Evolutionary conservation across 2,888 invertebrate species (phyloP), one percentile per base, ranked within the genome.

Genomic region (Cecidostiba fungosa): DNA sequence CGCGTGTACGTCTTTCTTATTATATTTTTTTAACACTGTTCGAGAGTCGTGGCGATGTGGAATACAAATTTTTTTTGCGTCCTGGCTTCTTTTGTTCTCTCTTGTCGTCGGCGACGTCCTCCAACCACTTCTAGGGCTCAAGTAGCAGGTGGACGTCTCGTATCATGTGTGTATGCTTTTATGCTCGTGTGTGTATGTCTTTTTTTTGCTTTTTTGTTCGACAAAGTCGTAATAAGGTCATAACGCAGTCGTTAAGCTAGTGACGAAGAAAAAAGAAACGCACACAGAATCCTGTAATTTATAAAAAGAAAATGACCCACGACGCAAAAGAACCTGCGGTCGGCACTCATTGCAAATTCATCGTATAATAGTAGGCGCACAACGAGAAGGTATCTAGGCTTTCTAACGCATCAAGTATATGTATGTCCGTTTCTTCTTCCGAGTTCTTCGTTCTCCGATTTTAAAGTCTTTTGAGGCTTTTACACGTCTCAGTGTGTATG

Each of bases 71-170:
- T 50, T 79, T 50, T 62, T 62, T 43, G 10, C 29, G 19, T 19
- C 23, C 10, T 69, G 16, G 19, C 50, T 16, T 62, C 19, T 23
- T 54, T 54, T 36, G 32, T 83, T 82, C 36, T 82, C 81, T 14
- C 39, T 47, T 77, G 3, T 69, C 3, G n/a, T 32, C 36, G 36
- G 59, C 36, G 59, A 66, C 76, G 69, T 70, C 79, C 70, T 82
- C 79, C 79, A 39, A 81, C 85, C 80, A 79, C 84, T 84, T 86
- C 77, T 84, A 85, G 84, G 87, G 87, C 87, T 87, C 84, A 80
- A 87, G 72, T 84, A 81, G 84, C 50, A 43, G 86, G 70, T 82
- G 84, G 84, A 87, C 85, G 77, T 82, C 73, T 82, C 54, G 32
- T 70, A 23, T 69, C 78, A 23, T 12, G 12, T 12, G 19, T 66